Conservation (phyloP, 37 sponge, comb jelly and placozoan species). For the Spongilla lacustris region DNA sequence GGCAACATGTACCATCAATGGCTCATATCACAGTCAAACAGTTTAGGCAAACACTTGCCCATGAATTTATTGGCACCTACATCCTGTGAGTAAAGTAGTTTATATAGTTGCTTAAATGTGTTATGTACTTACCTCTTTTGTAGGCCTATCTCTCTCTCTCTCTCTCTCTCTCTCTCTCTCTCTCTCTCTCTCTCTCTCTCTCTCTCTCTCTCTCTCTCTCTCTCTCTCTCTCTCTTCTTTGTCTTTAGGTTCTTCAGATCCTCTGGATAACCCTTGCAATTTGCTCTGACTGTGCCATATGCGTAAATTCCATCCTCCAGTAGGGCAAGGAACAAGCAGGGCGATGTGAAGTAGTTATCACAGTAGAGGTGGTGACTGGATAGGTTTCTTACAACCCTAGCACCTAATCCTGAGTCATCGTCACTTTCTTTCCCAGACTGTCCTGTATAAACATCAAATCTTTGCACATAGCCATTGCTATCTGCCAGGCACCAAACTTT, state of each 20-base stretch:
- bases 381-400: slow-evolving; percentile 1
- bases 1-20: no score
- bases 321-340: slow-evolving; percentile 6
- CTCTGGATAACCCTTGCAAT: slow-evolving; percentile 21
- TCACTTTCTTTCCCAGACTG: background rate
- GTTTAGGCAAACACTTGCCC: no score
- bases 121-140: no score
- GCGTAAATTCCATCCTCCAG: slow-evolving; percentile 8
- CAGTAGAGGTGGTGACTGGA: slow-evolving; percentile 12
- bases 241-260: background rate
- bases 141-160: no score
- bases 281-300: slow-evolving; percentile 4
- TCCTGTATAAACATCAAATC: slow-evolving; percentile 7
- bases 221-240: background rate
- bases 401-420: background rate
- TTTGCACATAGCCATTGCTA: slow-evolving; percentile 6
- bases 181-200: no score
- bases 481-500: slow-evolving; percentile 9
- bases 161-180: no score
- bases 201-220: no score
- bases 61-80: no score
- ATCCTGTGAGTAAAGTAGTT: no score
- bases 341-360: slow-evolving; percentile 30
- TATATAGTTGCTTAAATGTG: no score
- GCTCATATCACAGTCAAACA: no score